Evolutionary conservation across 2,113 vertebrate species (phyloP), one percentile per base, ranked within the genome.

Genomic region (Brienomyrus longianalis): DNA sequence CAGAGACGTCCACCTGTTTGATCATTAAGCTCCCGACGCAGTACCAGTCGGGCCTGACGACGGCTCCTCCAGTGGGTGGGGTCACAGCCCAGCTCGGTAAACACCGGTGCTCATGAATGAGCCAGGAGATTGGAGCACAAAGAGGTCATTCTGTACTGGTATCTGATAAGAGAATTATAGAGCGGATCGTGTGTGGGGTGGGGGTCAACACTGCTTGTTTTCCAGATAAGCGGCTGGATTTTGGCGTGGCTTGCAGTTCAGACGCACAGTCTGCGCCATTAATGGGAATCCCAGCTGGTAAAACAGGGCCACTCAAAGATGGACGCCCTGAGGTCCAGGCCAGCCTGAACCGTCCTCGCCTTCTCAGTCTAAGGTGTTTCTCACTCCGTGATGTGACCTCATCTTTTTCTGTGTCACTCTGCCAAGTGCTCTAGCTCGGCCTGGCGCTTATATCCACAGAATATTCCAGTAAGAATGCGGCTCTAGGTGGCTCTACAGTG

Each of bases 231-330:
- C 2, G 13, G 35, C 83, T 27, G 27, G 91, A 92, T 92, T 21
- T 90, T 90, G 92, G 89, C 89, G 85, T 90, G 90, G 89, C 88
- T 91, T 85, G 92, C 91, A 93, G 91, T 91, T 92, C 90, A 27
- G 74, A 62, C 47, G 86, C 15, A 5, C 31, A 8, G 19, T 83
- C 90, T 62, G 51, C 48, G 84, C 77, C 51, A 80, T 90, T 91
- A 92, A 91, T 91, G 90, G 52, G 88, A 88, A 83, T 90, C 47
- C 89, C 90, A 92, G 88, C 91, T 89, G 56, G 89, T 50, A 62
- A 62, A 15, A 83, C 31, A 62, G 47, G 45, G 88, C 43, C 59
- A 85, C 89, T 48, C 87, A 88, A 83, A 54, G 47, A 86, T 88
- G 89, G 86, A 48, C 51, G 8, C 52, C 17, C 56, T 66, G 21